These are phyloP conservation scores for Leucoma salicis DNA, from an alignment of 2,888 invertebrate genomes.

Conservation along the genomic window DNA sequence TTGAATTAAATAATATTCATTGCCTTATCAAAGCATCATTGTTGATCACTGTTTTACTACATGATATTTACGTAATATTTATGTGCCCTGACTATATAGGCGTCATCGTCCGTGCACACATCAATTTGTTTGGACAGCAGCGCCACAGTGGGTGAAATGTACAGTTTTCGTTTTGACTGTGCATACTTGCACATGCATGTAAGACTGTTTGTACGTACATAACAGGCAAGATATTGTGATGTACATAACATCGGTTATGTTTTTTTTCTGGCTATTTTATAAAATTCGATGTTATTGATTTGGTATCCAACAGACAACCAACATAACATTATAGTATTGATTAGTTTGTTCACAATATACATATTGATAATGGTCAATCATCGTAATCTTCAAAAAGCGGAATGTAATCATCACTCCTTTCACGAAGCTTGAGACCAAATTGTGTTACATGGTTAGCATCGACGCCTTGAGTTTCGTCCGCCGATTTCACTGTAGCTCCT, in stretches of 20 bases:
- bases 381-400: constrained; percentile 69
- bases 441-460: constrained; percentile 57
- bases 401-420: constrained; percentile 65
- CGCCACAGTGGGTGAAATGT: no score
- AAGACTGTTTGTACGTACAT: no score
- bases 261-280: background rate
- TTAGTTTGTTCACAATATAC: background rate
- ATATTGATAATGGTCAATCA: constrained; percentile 32
- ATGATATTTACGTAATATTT: no score
- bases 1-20: no score
- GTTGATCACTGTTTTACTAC: no score
- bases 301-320: background rate
- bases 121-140: no score
- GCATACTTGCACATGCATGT: no score
- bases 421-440: constrained; percentile 64
- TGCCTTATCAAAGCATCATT: no score
- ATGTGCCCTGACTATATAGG: no score
- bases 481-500: constrained; percentile 41
- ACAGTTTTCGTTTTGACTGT: no score
- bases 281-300: background rate
- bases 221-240: no score
- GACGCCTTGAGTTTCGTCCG: constrained; percentile 51
- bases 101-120: no score
- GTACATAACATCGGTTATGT: background rate
- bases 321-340: background rate